phyloP scores from a whole-genome alignment of 2,888 invertebrate genomes.

The Drosophila prostipennis region DNA sequence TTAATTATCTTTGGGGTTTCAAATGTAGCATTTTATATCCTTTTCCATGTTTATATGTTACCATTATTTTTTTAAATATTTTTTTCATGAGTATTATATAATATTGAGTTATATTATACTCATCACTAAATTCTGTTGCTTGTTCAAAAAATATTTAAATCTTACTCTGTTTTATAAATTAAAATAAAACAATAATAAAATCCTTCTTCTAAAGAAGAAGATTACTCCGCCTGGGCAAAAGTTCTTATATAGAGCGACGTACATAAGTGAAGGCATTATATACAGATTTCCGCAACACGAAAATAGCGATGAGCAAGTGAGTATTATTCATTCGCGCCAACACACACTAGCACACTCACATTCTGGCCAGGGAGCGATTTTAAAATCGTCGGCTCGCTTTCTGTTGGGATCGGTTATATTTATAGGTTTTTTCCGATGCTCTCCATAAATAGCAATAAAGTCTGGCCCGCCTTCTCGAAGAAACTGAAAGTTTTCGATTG shows the following conservation, averaged over 20 bases:
- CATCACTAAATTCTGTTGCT: not conserved
- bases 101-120: not conserved
- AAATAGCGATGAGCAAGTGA: slow-evolving; percentile 75
- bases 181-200: not conserved
- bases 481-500: slow-evolving; percentile 26
- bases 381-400: slow-evolving; percentile 32
- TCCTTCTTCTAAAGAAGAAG: not conserved
- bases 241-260: slow-evolving; percentile 19
- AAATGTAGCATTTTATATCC: not conserved
- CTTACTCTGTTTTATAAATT: slow-evolving; percentile 1
- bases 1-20: too few species aligned
- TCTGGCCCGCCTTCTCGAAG: slow-evolving; percentile 31
- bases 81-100: not conserved
- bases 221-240: slow-evolving; percentile 2
- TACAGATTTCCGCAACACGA: slow-evolving; percentile 64
- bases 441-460: slow-evolving; percentile 79
- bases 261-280: slow-evolving; percentile 21
- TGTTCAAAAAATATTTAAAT: not conserved
- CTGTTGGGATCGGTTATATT: slow-evolving; percentile 49
- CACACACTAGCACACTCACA: slow-evolving; percentile 37
- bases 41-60: not conserved
- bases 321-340: slow-evolving; percentile 58
- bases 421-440: slow-evolving; percentile 63
- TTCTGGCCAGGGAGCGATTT: slow-evolving; percentile 44
- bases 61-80: not conserved